Evolutionary conservation across 1,140 invertebrate genomes (phyloP).

Genomic region (Hylyphantes graminicola): DNA sequence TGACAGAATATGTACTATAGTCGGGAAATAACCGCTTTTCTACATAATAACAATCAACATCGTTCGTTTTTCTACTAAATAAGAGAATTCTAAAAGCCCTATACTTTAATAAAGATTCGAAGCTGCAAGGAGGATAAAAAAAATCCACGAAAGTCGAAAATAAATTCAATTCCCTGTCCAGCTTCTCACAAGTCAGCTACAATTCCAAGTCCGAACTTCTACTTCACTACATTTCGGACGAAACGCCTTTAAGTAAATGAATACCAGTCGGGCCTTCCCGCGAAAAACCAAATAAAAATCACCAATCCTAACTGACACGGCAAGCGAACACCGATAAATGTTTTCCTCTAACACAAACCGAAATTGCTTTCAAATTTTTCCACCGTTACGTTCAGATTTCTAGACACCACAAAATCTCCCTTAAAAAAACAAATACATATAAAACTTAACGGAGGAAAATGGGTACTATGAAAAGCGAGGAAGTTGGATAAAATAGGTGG

Average conservation of each 20-base stretch:
- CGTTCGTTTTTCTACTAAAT: too few species aligned
- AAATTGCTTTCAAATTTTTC: slow-evolving; percentile 54
- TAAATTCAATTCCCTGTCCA: slow-evolving; percentile 17
- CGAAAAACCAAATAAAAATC: background rate
- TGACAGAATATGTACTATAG: too few species aligned
- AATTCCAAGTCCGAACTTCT: slow-evolving; percentile 7
- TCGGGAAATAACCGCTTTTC: too few species aligned
- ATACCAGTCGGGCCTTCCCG: background rate
- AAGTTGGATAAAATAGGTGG: slow-evolving; percentile 12
- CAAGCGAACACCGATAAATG: slow-evolving; percentile 14
- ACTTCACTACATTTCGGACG: background rate
- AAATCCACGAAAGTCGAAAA: background rate
- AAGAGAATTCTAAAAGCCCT: too few species aligned
- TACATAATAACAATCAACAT: too few species aligned
- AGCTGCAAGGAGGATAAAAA: background rate
- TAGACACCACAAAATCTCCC: slow-evolving; percentile 18
- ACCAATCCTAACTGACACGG: background rate
- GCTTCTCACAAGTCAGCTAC: slow-evolving; percentile 12
- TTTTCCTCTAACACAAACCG: slow-evolving; percentile 4
- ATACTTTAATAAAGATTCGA: background rate
- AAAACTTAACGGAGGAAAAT: slow-evolving; percentile 12
- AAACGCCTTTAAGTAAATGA: slow-evolving; percentile 44
- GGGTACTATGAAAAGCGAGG: slow-evolving; percentile 16
- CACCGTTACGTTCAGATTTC: slow-evolving; percentile 27
- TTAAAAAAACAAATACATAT: slow-evolving; percentile 1